Conservation (phyloP, 53 echinoderm and acorn worm species). For the Crossaster papposus region DNA sequence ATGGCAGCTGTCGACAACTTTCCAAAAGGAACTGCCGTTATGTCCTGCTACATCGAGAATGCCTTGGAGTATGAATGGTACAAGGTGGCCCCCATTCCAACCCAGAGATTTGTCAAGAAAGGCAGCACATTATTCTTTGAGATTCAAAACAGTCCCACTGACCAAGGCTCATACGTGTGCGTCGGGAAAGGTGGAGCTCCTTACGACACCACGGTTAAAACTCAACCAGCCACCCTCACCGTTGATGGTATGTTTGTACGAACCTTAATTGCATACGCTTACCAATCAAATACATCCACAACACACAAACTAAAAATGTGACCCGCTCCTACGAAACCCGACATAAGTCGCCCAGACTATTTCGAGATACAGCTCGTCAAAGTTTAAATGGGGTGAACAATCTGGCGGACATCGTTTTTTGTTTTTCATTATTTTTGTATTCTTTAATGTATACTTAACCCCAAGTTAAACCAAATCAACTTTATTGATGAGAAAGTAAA, state of each 20-base stretch:
- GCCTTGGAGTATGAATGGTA: constrained; percentile 59
- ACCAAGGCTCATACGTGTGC: constrained; percentile 75
- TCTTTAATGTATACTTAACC: too few relatives aligned
- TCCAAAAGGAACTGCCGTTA: background rate
- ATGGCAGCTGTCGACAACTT: background rate
- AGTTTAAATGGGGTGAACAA: too few relatives aligned
- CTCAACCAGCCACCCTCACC: constrained; percentile 62
- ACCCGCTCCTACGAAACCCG: too few relatives aligned
- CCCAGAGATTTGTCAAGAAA: constrained; percentile 21
- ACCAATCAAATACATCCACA: too few relatives aligned
- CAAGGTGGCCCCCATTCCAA: constrained; percentile 36
- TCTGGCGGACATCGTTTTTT: too few relatives aligned
- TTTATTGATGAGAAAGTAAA: too few relatives aligned
- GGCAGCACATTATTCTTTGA: constrained; percentile 3
- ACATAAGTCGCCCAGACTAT: too few relatives aligned
- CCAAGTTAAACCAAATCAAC: too few relatives aligned
- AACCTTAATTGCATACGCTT: too few relatives aligned
- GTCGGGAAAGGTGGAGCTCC: constrained; percentile 69
- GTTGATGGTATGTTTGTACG: constrained; percentile 54
- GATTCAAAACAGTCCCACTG: constrained; percentile 18
- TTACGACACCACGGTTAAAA: constrained; percentile 49
- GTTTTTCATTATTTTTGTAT: too few relatives aligned
- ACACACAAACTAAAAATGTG: too few relatives aligned
- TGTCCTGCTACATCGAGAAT: constrained; percentile 54
- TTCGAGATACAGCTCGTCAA: too few relatives aligned